These are phyloP conservation scores for Muricea muricata DNA, from an alignment of 92 coral and sea anemone genomes.

Conservation along the genomic window DNA sequence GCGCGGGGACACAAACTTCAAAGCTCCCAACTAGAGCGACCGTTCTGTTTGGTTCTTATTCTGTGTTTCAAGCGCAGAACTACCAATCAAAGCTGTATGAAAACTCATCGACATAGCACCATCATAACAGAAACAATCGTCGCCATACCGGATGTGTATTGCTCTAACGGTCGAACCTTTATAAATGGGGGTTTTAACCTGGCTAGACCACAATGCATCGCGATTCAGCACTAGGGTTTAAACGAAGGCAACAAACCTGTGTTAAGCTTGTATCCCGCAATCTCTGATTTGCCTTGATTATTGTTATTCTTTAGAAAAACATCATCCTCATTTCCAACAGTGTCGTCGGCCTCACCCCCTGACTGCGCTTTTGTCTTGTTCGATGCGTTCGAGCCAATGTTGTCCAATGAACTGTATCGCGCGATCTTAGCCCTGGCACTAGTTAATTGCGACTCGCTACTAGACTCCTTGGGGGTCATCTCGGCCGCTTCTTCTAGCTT, in stretches of 20 bases:
- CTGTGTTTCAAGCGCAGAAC: too few species aligned
- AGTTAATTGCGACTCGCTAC: neutral
- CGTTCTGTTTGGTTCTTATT: too few species aligned
- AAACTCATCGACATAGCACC: too few species aligned
- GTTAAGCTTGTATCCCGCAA: constrained; percentile 40
- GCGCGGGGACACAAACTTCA: too few species aligned
- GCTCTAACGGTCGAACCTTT: too few species aligned
- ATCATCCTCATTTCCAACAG: neutral
- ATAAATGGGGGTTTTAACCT: too few species aligned
- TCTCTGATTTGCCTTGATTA: constrained; percentile 18
- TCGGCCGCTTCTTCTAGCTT: constrained; percentile 16
- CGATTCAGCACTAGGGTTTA: neutral
- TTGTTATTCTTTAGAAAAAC: constrained; percentile 16
- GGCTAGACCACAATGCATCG: too few species aligned
- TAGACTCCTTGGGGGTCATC: neutral
- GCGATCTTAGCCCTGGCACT: constrained; percentile 14
- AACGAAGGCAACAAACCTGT: neutral
- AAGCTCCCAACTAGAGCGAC: too few species aligned
- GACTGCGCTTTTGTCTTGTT: neutral
- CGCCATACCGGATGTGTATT: too few species aligned
- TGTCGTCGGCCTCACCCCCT: neutral
- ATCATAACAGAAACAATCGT: too few species aligned
- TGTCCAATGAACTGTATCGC: constrained; percentile 25
- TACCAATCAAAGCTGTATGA: too few species aligned
- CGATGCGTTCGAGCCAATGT: neutral